Percentiles rank a stretch among this genome's conserved stretches.
Conservation (phyloP, 2,113 vertebrate genomes). For the Chunga burmeisteri region DNA sequence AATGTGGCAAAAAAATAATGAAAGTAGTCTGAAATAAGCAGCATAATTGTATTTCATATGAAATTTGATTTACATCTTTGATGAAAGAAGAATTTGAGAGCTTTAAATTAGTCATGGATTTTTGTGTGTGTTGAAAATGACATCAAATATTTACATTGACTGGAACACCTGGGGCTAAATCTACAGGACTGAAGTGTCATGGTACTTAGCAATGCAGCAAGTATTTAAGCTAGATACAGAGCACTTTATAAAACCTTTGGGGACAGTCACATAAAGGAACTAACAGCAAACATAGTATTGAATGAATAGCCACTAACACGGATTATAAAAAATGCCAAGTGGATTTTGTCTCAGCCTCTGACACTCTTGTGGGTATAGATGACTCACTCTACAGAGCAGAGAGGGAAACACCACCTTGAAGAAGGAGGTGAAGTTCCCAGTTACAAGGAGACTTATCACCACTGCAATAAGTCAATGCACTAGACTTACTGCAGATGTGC, state of each 20-base stretch:
- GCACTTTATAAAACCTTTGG: neutral
- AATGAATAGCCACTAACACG: neutral
- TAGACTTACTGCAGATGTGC: neutral
- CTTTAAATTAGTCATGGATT: conserved; percentile 11
- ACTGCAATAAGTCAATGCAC: neutral
- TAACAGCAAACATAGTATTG: neutral
- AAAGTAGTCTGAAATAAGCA: neutral
- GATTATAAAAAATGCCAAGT: neutral
- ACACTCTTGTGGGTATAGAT: neutral
- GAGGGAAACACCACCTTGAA: neutral
- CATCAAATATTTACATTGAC: neutral
- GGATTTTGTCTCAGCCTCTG: neutral
- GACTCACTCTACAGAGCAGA: neutral
- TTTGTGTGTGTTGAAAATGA: neutral
- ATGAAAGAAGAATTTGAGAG: neutral
- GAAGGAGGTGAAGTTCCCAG: neutral
- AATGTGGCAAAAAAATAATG: neutral
- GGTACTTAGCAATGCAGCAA: neutral
- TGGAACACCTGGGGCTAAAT: neutral
- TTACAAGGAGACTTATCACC: neutral
- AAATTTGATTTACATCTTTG: conserved; percentile 27
- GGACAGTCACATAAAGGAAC: neutral
- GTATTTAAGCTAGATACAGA: neutral
- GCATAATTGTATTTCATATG: neutral
- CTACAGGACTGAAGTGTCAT: neutral